These are phyloP conservation scores for Ganaspis sp. DNA, from an alignment of 1,140 invertebrate species.

Conservation along the genomic window DNA sequence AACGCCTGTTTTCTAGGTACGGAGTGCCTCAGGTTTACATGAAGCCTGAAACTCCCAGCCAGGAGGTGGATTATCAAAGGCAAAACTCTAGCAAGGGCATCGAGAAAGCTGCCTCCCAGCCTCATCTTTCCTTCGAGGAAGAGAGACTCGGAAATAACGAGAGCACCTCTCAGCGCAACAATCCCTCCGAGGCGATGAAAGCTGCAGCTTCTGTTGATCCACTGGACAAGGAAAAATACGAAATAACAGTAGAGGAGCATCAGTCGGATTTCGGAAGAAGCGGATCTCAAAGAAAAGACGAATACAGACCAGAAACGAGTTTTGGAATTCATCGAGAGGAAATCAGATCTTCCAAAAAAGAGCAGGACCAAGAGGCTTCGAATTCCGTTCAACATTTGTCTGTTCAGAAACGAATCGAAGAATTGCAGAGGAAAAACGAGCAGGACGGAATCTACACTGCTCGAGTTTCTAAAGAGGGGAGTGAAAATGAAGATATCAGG, in stretches of 20 bases:
- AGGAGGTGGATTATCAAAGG: constrained; percentile 61
- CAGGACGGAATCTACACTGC: constrained; percentile 56
- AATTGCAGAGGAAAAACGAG: constrained; percentile 63
- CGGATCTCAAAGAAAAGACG: constrained; percentile 66
- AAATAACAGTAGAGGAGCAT: constrained; percentile 71
- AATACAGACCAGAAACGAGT: constrained; percentile 69
- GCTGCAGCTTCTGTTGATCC: constrained; percentile 49
- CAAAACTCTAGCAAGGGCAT: constrained; percentile 65
- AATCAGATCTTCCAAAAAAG: constrained; percentile 60
- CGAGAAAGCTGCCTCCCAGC: constrained; percentile 80
- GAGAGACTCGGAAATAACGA: constrained; percentile 61
- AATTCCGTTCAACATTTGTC: constrained; percentile 39
- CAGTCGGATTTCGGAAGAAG: constrained; percentile 60
- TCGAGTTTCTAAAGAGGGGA: constrained; percentile 56
- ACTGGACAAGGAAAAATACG: constrained; percentile 68
- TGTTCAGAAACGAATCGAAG: constrained; percentile 67
- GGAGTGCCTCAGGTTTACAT: constrained; percentile 64
- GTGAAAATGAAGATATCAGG: constrained; percentile 43
- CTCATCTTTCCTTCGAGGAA: constrained; percentile 80
- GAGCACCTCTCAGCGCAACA: constrained; percentile 49
- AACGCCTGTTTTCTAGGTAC: constrained; percentile 42
- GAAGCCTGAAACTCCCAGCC: constrained; percentile 54
- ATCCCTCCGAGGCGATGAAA: constrained; percentile 56
- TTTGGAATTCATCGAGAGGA: constrained; percentile 68
- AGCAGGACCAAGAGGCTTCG: constrained; percentile 41